Conservation (phyloP, 2,888 invertebrate genomes). For the Ochropleura plecta region DNA sequence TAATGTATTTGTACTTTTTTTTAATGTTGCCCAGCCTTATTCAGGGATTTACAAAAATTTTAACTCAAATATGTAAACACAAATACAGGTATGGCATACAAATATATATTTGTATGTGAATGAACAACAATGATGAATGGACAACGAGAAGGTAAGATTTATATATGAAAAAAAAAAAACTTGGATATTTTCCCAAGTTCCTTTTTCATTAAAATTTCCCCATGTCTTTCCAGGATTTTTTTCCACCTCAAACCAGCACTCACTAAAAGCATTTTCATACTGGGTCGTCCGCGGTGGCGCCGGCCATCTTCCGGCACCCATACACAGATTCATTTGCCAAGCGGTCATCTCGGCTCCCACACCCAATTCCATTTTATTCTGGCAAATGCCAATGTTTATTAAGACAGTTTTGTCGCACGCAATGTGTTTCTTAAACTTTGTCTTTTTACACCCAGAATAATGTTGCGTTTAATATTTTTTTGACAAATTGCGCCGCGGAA, state of each 20-base stretch:
- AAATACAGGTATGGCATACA: too few relatives aligned
- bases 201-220: neutral
- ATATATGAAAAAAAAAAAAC: neutral
- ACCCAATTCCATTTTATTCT: neutral
- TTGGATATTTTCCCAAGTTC: too few relatives aligned
- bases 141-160: neutral
- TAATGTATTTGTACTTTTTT: too few relatives aligned
- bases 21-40: too few relatives aligned
- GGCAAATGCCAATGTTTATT: neutral
- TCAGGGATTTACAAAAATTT: too few relatives aligned
- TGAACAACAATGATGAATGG: neutral
- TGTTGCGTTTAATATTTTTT: neutral
- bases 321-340: neutral
- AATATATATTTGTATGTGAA: too few relatives aligned
- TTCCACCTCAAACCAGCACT: neutral
- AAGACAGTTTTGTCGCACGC: neutral
- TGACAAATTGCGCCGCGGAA: neutral
- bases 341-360: constrained; percentile 1
- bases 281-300: neutral
- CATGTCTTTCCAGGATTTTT: neutral
- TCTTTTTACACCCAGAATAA: neutral
- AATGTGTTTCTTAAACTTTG: neutral
- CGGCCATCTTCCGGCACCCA: neutral
- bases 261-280: neutral
- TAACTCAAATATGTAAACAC: too few relatives aligned